phyloP scores from a whole-genome alignment of 2,113 vertebrate species.

The Nerophis ophidion region DNA sequence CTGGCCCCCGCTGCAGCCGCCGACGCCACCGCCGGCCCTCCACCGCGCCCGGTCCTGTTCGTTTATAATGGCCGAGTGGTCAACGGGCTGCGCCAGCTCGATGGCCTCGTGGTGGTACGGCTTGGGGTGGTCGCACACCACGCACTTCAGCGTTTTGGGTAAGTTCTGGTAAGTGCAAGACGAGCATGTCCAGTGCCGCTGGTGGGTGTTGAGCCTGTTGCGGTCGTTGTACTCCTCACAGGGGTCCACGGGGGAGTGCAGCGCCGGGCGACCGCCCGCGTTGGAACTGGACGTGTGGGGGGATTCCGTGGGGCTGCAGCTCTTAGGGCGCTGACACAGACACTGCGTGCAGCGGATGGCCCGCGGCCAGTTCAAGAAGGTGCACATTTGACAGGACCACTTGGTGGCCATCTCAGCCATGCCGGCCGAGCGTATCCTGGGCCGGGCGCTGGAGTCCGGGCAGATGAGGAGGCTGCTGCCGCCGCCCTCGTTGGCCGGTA shows the following conservation, averaged over 20 bases:
- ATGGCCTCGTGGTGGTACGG: slow-evolving; percentile 79
- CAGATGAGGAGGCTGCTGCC: slow-evolving; percentile 86
- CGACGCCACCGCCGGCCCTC: slow-evolving; percentile 71
- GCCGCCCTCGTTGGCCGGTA: slow-evolving; percentile 76
- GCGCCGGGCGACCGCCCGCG: slow-evolving; percentile 73
- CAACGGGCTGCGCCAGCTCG: slow-evolving; percentile 79
- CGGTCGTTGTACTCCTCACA: slow-evolving; percentile 98
- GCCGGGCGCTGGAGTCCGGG: slow-evolving; percentile 90
- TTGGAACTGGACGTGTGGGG: slow-evolving; percentile 86
- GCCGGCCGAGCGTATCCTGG: slow-evolving; percentile 79
- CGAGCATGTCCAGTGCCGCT: slow-evolving; percentile 89
- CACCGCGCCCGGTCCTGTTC: slow-evolving; percentile 86
- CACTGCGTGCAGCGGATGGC: slow-evolving; percentile 96
- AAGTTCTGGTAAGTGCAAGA: slow-evolving; percentile 92
- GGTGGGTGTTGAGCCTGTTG: slow-evolving; percentile 86
- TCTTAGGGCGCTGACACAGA: slow-evolving; percentile 80
- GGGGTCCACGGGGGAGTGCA: slow-evolving; percentile 80
- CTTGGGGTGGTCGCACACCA: slow-evolving; percentile 87
- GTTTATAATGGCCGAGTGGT: slow-evolving; percentile 86
- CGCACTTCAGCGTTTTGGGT: slow-evolving; percentile 89
- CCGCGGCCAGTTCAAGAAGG: slow-evolving; percentile 96
- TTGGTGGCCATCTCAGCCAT: slow-evolving; percentile 82
- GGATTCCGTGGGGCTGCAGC: slow-evolving; percentile 84
- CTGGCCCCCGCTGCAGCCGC: slow-evolving; percentile 80
- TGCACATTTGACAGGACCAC: slow-evolving; percentile 98